Percentiles rank a stretch among this genome's conserved stretches.
phyloP scores from a whole-genome alignment of 2,888 invertebrate species.

The Desoria tigrina region DNA sequence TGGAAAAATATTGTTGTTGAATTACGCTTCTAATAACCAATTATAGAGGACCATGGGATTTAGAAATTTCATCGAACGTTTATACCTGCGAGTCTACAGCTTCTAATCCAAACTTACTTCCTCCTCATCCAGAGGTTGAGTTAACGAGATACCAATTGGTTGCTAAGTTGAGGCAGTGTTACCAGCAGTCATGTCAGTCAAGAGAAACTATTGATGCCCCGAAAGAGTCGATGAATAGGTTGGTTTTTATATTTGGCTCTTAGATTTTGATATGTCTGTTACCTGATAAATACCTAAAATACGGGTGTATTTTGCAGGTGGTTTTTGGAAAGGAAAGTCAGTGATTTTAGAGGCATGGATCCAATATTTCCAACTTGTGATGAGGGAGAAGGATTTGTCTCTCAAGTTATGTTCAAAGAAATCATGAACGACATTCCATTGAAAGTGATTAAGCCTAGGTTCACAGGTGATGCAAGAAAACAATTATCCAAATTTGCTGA shows the following conservation, averaged over 20 bases:
- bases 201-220: conserved; percentile 91
- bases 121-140: conserved; percentile 93
- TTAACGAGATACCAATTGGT: conserved; percentile 78
- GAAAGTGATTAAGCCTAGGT: conserved; percentile 91
- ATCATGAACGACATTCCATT: conserved; percentile 98
- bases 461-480: conserved; percentile 91
- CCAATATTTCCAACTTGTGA: conserved; percentile 89
- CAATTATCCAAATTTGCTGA: conserved; percentile 92
- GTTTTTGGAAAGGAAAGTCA: conserved; percentile 92
- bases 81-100: conserved; percentile 81
- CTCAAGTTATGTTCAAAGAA: conserved; percentile 92
- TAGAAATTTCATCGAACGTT: conserved; percentile 89
- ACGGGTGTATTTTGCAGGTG: conserved; percentile 62
- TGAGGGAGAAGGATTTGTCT: conserved; percentile 75
- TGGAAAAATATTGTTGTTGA: background rate
- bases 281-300: background rate
- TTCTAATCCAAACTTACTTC: conserved; percentile 86
- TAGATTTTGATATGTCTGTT: background rate
- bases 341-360: conserved; percentile 79
- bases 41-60: conserved; percentile 85
- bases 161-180: conserved; percentile 82
- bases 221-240: conserved; percentile 86
- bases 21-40: too few species aligned
- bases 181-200: conserved; percentile 90
- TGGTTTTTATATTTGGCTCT: background rate